Percentiles rank a stretch among this genome's conserved stretches.
These are phyloP conservation scores for Eumacrocentrus americanus DNA, from an alignment of 2,888 invertebrate genomes.

Conservation along the genomic window DNA sequence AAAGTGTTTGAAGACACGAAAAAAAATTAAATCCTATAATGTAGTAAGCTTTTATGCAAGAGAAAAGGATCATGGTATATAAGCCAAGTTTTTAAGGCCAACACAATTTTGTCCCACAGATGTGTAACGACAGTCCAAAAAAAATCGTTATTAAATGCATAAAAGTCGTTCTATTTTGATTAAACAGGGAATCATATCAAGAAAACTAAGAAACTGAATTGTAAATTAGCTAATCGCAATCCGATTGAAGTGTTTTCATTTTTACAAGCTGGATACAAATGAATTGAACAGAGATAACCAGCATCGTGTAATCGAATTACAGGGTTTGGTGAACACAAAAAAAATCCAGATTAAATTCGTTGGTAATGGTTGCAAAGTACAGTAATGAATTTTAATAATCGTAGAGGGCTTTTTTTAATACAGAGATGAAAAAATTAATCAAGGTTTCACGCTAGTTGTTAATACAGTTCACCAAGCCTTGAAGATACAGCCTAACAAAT, in stretches of 20 bases:
- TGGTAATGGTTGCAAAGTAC: too few relatives aligned
- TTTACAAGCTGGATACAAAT: neutral
- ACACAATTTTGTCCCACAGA: too few relatives aligned
- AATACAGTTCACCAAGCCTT: slow-evolving; percentile 31
- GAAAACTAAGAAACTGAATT: too few relatives aligned
- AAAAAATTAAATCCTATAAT: neutral
- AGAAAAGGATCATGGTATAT: neutral
- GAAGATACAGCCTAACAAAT: slow-evolving; percentile 26
- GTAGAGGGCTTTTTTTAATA: neutral
- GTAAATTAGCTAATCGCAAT: too few relatives aligned
- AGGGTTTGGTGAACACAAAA: slow-evolving; percentile 30
- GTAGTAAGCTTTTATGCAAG: neutral
- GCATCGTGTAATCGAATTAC: neutral
- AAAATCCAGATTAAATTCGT: neutral
- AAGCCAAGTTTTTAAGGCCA: too few relatives aligned
- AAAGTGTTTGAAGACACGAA: slow-evolving; percentile 14
- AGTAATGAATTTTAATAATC: neutral
- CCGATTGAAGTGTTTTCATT: neutral
- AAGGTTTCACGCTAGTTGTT: slow-evolving; percentile 8
- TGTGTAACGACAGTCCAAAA: too few relatives aligned
- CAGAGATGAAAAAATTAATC: neutral
- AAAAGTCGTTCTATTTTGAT: too few relatives aligned
- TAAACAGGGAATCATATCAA: too few relatives aligned
- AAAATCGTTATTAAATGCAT: too few relatives aligned
- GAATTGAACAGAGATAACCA: neutral